phyloP scores from a whole-genome alignment of 2,888 invertebrate species.

The Eledona agricola region DNA sequence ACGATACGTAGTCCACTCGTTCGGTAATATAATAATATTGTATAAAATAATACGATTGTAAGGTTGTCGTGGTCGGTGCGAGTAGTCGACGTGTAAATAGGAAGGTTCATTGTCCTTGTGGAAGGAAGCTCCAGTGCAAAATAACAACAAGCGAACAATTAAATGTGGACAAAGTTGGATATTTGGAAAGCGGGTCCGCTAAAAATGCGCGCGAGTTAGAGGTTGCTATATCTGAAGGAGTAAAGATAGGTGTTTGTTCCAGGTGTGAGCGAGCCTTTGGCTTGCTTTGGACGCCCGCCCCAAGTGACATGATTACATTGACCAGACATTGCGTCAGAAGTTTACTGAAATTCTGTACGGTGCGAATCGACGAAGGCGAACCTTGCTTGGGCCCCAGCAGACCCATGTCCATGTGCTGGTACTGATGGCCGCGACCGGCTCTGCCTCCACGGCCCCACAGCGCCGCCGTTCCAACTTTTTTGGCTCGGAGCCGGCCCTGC shows the following conservation, averaged over 20 bases:
- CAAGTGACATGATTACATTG: conserved; percentile 47
- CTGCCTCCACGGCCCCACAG: conserved; percentile 49
- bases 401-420: conserved; percentile 45
- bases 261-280: conserved; percentile 28
- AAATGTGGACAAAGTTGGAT: conserved; percentile 17
- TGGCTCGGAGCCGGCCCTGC: conserved; percentile 42
- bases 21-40: conserved; percentile 9
- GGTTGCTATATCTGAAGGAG: conserved; percentile 1
- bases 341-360: conserved; percentile 42
- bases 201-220: conserved; percentile 11
- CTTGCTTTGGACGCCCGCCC: conserved; percentile 30
- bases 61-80: conserved; percentile 19
- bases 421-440: conserved; percentile 56
- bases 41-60: conserved; percentile 21
- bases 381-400: conserved; percentile 45
- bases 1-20: conserved; percentile 1
- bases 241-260: conserved; percentile 22
- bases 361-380: conserved; percentile 39
- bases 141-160: conserved; percentile 5
- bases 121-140: conserved; percentile 11
- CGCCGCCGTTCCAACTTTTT: conserved; percentile 50
- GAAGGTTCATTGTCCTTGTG: conserved; percentile 24
- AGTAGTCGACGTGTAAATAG: conserved; percentile 27
- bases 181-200: conserved; percentile 7
- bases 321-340: conserved; percentile 42